These are phyloP conservation scores for Euspilapteryx auroguttella DNA, from an alignment of 2,888 invertebrate species.

Conservation along the genomic window DNA sequence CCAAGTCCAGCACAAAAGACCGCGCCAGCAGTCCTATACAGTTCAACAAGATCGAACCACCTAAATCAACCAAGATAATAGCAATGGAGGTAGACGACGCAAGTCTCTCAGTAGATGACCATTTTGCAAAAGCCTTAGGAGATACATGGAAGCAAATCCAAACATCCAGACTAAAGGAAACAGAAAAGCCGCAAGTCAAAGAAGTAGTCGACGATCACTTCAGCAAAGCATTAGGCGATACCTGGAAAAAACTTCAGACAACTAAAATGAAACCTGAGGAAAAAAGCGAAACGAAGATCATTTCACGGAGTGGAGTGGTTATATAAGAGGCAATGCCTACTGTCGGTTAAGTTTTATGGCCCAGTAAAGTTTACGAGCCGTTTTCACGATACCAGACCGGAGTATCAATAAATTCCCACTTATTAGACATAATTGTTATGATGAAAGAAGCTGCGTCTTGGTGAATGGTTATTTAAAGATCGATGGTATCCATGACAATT, in stretches of 20 bases:
- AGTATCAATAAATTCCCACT: slow-evolving; percentile 47
- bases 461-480: no score
- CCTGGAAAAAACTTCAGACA: slow-evolving; percentile 76
- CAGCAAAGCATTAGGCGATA: slow-evolving; percentile 85
- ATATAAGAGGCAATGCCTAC: no score
- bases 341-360: slow-evolving; percentile 30
- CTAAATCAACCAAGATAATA: slow-evolving; percentile 39
- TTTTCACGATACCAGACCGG: slow-evolving; percentile 30
- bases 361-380: slow-evolving; percentile 38
- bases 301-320: slow-evolving; percentile 51
- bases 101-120: slow-evolving; percentile 80
- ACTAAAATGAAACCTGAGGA: slow-evolving; percentile 24
- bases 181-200: slow-evolving; percentile 19
- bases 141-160: slow-evolving; percentile 82
- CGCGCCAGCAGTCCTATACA: slow-evolving; percentile 51
- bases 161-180: slow-evolving; percentile 59
- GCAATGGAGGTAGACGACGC: slow-evolving; percentile 64
- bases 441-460: no score
- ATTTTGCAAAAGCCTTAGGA: slow-evolving; percentile 87
- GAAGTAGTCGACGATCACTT: slow-evolving; percentile 84
- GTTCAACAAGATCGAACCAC: slow-evolving; percentile 33
- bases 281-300: slow-evolving; percentile 41
- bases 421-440: no score
- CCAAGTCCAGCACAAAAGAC: slow-evolving; percentile 48
- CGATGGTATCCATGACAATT: slow-evolving; percentile 8